These are phyloP conservation scores for Diabrotica virgifera DNA, from an alignment of 1,140 invertebrate species.

Conservation along the genomic window DNA sequence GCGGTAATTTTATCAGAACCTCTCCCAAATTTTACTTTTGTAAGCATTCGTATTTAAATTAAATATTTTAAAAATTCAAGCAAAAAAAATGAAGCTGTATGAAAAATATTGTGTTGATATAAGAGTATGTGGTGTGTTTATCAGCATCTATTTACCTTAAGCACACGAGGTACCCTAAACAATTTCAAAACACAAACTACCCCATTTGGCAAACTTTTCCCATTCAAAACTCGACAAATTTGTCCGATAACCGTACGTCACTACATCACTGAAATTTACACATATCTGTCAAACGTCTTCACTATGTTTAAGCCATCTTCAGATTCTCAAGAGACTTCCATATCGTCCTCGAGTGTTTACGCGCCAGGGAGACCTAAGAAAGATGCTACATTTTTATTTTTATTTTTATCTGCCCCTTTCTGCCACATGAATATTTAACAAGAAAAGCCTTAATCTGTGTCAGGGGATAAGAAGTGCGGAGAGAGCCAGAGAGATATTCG, in stretches of 20 bases:
- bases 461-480: slow-evolving; percentile 40
- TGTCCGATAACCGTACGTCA: not conserved
- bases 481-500: not conserved
- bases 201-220: not conserved
- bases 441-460: slow-evolving; percentile 47
- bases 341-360: slow-evolving; percentile 45
- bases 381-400: slow-evolving; percentile 46
- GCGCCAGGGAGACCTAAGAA: slow-evolving; percentile 37
- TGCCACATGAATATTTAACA: slow-evolving; percentile 49
- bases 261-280: slow-evolving; percentile 18
- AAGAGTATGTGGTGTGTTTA: too few relatives aligned
- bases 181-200: not conserved
- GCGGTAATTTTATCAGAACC: too few relatives aligned
- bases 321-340: slow-evolving; percentile 23
- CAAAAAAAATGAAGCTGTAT: too few relatives aligned
- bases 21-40: too few relatives aligned
- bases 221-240: slow-evolving; percentile 2
- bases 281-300: slow-evolving; percentile 21
- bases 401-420: slow-evolving; percentile 46
- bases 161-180: not conserved
- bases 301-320: slow-evolving; percentile 1
- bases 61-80: too few relatives aligned
- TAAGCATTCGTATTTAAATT: too few relatives aligned
- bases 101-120: too few relatives aligned
- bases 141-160: too few relatives aligned